These are phyloP conservation scores for Drosophila atripex DNA, from an alignment of 2,888 invertebrate species.

Conservation along the genomic window DNA sequence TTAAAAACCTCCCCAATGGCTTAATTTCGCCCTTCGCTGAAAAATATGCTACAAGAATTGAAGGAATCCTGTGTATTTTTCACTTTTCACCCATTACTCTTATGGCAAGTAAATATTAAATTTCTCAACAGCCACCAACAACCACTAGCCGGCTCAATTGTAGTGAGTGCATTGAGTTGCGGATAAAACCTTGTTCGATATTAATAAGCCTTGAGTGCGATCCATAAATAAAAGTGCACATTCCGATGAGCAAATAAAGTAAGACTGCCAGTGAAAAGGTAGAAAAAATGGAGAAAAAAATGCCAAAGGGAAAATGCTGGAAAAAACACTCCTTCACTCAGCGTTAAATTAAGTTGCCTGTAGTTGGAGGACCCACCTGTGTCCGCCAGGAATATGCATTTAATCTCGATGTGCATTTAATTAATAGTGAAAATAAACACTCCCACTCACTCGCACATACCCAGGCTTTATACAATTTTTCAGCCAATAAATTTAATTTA, in stretches of 20 bases:
- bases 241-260: constrained; percentile 50
- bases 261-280: constrained; percentile 8
- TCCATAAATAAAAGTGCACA: constrained; percentile 51
- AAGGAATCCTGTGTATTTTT: not conserved
- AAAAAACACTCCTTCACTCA: constrained; percentile 7
- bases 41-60: constrained; percentile 27
- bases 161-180: constrained; percentile 29
- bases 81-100: constrained; percentile 11
- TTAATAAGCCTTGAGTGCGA: constrained; percentile 51
- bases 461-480: constrained; percentile 44
- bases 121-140: constrained; percentile 33
- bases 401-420: constrained; percentile 71
- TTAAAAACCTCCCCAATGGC: not conserved
- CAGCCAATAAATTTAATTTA: constrained; percentile 69
- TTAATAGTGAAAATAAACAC: constrained; percentile 70
- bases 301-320: not conserved
- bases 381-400: constrained; percentile 55
- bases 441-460: constrained; percentile 13
- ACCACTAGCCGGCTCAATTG: constrained; percentile 39
- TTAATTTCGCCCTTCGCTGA: not conserved
- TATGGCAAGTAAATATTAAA: constrained; percentile 24
- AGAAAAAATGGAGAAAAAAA: constrained; percentile 5
- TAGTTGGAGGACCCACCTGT: constrained; percentile 28
- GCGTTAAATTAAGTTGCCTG: constrained; percentile 22
- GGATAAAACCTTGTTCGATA: constrained; percentile 39